Percentiles rank a stretch among this genome's conserved stretches.
These are phyloP conservation scores for Papilio protenor DNA, from an alignment of 2,888 invertebrate species.

Conservation along the genomic window DNA sequence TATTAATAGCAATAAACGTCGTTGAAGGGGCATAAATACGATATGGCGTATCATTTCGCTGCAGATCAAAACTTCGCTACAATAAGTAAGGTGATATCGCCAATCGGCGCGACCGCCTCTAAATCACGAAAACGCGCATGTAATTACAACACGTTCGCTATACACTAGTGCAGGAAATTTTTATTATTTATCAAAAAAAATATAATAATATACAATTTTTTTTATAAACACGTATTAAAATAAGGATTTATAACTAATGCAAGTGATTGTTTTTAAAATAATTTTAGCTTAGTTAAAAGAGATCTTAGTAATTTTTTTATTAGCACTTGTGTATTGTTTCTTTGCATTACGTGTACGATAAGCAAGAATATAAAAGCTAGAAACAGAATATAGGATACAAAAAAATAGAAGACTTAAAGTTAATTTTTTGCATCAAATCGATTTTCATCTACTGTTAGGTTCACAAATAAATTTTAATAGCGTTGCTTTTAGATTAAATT, in stretches of 20 bases:
- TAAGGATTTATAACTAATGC: too few relatives aligned
- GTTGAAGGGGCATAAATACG: conserved; percentile 67
- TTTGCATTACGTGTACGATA: too few relatives aligned
- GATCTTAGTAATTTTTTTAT: too few relatives aligned
- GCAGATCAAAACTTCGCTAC: conserved; percentile 65
- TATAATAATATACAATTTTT: too few relatives aligned
- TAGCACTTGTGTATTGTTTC: too few relatives aligned
- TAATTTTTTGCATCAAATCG: too few relatives aligned
- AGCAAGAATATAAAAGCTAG: too few relatives aligned
- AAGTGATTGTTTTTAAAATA: too few relatives aligned
- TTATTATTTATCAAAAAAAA: neutral
- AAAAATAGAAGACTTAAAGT: too few relatives aligned
- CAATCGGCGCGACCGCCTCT: conserved; percentile 64
- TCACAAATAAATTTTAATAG: conserved; percentile 35
- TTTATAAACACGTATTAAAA: neutral
- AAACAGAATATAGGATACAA: too few relatives aligned
- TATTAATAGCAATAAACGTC: conserved; percentile 70
- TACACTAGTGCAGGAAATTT: conserved; percentile 41
- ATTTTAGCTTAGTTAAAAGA: too few relatives aligned
- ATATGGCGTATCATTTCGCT: conserved; percentile 57
- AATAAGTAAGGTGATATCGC: conserved; percentile 75
- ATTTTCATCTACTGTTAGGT: conserved; percentile 28
- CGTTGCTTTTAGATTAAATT: conserved; percentile 27
- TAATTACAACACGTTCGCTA: conserved; percentile 50
- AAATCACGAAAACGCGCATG: conserved; percentile 65